Percentiles rank a stretch among this genome's conserved stretches.
phyloP scores from a whole-genome alignment of 2,888 invertebrate genomes.

The Troides helena region DNA sequence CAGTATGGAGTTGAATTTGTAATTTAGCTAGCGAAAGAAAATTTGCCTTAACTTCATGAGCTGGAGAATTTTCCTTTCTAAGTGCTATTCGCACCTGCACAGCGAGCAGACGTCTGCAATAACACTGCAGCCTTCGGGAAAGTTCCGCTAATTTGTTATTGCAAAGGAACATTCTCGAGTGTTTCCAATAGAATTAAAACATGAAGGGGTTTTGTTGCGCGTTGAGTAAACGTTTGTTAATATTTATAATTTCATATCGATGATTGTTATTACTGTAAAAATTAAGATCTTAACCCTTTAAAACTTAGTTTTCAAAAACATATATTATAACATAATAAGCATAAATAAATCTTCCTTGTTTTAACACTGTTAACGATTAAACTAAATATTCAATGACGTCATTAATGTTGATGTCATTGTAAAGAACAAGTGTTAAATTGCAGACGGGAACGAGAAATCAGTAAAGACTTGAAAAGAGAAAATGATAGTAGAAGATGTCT shows the following conservation, averaged over 20 bases:
- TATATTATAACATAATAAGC: too few relatives aligned
- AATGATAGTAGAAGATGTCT: too few relatives aligned
- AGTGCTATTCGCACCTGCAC: conserved; percentile 41
- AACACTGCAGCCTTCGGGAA: conserved; percentile 47
- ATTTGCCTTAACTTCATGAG: conserved; percentile 35
- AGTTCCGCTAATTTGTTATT: conserved; percentile 54
- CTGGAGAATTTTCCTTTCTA: conserved; percentile 36
- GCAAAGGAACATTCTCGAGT: conserved; percentile 27
- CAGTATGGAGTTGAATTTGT: conserved; percentile 2
- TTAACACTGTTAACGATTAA: too few relatives aligned
- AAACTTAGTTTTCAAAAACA: too few relatives aligned
- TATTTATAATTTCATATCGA: background rate
- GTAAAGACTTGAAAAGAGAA: too few relatives aligned
- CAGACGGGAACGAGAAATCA: too few relatives aligned
- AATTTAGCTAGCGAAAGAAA: conserved; percentile 30
- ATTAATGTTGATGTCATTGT: too few relatives aligned
- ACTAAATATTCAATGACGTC: too few relatives aligned
- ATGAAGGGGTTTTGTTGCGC: background rate
- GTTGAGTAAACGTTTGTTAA: background rate
- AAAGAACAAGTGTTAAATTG: too few relatives aligned
- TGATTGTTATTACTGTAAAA: too few relatives aligned
- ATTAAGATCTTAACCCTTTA: too few relatives aligned
- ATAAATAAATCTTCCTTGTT: too few relatives aligned
- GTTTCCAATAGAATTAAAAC: conserved; percentile 20
- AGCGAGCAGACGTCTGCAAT: conserved; percentile 53